phyloP scores from a whole-genome alignment of 1,140 invertebrate genomes.

The Laupala kohalensis region DNA sequence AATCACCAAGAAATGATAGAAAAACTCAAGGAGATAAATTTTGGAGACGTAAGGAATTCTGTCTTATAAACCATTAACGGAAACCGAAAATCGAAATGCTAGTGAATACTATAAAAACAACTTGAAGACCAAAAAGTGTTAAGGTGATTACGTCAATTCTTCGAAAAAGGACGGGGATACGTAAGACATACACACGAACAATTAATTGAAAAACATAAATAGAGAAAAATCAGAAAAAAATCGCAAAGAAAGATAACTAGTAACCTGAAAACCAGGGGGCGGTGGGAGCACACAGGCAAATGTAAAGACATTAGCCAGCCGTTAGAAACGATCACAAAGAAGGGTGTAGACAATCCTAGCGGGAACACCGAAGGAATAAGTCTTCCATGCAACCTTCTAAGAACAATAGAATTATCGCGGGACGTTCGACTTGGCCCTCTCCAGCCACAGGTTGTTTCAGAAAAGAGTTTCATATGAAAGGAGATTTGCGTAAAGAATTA shows the following conservation, averaged over 20 bases:
- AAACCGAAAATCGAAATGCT: no score
- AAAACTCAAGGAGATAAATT: no score
- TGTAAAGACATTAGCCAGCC: not conserved
- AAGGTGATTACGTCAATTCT: not conserved
- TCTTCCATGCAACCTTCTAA: not conserved
- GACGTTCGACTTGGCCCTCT: no score
- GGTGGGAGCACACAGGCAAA: not conserved
- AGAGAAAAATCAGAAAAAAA: not conserved
- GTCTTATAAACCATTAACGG: no score
- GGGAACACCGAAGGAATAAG: not conserved
- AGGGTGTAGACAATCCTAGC: not conserved
- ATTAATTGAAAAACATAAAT: not conserved
- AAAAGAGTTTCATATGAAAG: no score
- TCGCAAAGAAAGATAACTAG: no score
- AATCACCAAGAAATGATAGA: no score
- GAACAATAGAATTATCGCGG: not conserved
- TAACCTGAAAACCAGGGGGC: not conserved
- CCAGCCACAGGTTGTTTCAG: no score
- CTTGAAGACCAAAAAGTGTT: no score
- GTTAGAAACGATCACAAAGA: not conserved
- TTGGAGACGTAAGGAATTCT: no score
- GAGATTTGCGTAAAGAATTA: no score
- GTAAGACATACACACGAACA: not conserved
- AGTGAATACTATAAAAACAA: no score
- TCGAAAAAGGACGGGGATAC: not conserved